phyloP scores from a whole-genome alignment of 2,797 vertebrate species.

The Intellagama lesueurii region DNA sequence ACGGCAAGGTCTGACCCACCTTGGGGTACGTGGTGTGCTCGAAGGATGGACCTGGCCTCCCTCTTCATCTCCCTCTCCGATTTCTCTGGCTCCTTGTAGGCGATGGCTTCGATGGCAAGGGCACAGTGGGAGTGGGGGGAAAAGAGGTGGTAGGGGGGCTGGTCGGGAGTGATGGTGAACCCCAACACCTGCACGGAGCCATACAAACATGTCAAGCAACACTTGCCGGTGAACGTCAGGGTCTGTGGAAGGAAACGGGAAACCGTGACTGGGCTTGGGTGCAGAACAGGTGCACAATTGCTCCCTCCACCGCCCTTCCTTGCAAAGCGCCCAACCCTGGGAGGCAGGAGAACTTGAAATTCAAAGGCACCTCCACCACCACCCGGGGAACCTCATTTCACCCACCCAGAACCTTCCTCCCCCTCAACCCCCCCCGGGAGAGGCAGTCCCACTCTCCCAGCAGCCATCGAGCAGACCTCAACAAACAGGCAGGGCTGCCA shows the following conservation, averaged over 20 bases:
- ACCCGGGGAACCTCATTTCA: neutral
- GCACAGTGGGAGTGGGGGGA: conserved; percentile 87
- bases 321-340: neutral
- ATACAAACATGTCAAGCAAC: conserved; percentile 89
- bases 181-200: conserved; percentile 91
- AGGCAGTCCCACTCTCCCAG: too few relatives aligned
- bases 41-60: conserved; percentile 80
- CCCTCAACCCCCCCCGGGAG: neutral
- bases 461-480: too few relatives aligned
- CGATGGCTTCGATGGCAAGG: conserved; percentile 80
- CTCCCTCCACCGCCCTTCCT: neutral
- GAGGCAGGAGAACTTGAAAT: neutral
- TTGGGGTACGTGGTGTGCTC: conserved; percentile 75
- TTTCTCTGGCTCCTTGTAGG: conserved; percentile 64
- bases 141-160: conserved; percentile 86
- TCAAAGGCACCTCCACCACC: neutral
- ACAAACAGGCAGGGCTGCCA: too few relatives aligned
- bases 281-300: neutral
- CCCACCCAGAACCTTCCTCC: neutral
- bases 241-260: conserved; percentile 70
- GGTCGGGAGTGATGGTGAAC: conserved; percentile 86
- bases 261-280: fast-evolving
- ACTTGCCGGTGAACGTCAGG: conserved; percentile 89
- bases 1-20: conserved; percentile 24
- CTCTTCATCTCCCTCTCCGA: conserved; percentile 73